Conservation (phyloP, 1,140 invertebrate genomes). For the Magallana ariakensis region DNA sequence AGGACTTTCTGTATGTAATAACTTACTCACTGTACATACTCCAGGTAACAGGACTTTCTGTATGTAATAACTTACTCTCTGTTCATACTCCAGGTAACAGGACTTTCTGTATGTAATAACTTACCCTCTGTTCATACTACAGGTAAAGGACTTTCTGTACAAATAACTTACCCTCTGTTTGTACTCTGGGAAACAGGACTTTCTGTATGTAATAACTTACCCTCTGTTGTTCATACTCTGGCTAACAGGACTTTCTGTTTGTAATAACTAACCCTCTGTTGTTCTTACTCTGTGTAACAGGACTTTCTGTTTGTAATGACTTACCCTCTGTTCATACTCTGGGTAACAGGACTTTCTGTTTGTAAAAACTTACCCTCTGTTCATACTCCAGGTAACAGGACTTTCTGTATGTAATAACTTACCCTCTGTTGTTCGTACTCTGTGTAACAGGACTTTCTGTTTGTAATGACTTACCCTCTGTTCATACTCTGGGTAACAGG, state of each 20-base stretch:
- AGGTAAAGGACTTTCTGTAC: too few species aligned
- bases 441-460: slow-evolving; percentile 66
- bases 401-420: slow-evolving; percentile 32
- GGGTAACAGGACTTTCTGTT: neutral
- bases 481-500: neutral
- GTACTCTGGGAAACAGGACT: neutral
- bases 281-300: too few species aligned
- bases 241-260: neutral
- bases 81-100: neutral
- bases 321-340: neutral
- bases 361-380: slow-evolving; percentile 50
- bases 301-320: neutral
- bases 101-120: too few species aligned
- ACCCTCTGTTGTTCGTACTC: slow-evolving; percentile 73
- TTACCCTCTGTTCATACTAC: too few species aligned
- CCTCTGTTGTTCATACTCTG: slow-evolving; percentile 65
- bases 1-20: neutral
- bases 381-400: neutral
- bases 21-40: neutral
- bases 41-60: neutral
- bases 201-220: slow-evolving; percentile 54
- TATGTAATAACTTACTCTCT: too few species aligned
- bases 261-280: neutral
- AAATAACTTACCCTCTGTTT: neutral
- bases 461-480: slow-evolving; percentile 4